Evolutionary conservation across 2,113 vertebrate genomes (phyloP).

Genomic region (Rhodinocichla rosea): DNA sequence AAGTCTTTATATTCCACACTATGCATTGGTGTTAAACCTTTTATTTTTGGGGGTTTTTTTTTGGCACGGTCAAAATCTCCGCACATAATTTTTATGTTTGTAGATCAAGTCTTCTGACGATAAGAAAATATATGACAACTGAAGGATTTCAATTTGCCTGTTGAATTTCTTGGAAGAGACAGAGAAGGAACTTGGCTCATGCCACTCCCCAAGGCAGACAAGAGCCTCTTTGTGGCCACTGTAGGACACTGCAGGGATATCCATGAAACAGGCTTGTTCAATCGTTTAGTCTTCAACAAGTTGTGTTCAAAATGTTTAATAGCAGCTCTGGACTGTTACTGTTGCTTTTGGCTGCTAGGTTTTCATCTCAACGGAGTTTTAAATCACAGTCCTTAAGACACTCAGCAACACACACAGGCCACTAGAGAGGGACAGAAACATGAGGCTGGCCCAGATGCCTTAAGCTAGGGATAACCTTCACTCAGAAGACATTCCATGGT

Average conservation of each 20-base stretch:
- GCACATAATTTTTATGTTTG: not conserved
- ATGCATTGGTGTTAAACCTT: not conserved
- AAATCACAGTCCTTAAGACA: not conserved
- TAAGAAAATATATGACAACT: not conserved
- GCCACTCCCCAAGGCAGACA: not conserved
- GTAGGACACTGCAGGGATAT: not conserved
- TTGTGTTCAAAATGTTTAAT: not conserved
- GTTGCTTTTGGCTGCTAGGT: not conserved
- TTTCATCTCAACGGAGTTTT: not conserved
- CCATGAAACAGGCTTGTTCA: not conserved
- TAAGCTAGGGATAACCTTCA: not conserved
- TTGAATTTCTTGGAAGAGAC: not conserved
- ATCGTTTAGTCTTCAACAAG: not conserved
- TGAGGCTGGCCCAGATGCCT: not conserved
- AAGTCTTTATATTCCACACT: not conserved
- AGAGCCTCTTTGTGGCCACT: not conserved
- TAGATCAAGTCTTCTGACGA: not conserved
- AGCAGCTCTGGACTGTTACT: not conserved
- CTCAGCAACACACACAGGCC: rapidly evolving
- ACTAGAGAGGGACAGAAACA: not conserved
- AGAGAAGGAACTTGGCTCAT: not conserved
- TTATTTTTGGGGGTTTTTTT: not conserved
- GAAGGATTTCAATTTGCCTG: not conserved
- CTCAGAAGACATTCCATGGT: not conserved
- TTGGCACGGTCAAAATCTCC: not conserved